phyloP scores from a whole-genome alignment of 2,113 vertebrate species.

The Peromyscus californicus region DNA sequence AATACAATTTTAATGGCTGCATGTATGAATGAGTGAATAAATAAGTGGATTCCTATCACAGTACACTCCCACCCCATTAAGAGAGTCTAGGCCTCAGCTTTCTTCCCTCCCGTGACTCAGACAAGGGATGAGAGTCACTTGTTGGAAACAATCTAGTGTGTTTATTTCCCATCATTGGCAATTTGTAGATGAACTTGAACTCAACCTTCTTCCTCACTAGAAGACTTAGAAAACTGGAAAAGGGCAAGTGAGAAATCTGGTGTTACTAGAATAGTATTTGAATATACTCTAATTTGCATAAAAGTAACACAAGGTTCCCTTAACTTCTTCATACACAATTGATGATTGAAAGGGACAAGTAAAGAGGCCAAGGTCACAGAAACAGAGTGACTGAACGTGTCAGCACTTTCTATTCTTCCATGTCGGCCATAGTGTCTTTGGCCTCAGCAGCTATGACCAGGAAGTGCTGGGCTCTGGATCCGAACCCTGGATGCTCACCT shows the following conservation, averaged over 20 bases:
- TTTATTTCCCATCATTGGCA: not conserved
- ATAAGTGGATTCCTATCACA: not conserved
- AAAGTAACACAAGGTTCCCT: not conserved
- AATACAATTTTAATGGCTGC: not conserved
- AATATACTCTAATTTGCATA: conserved; percentile 7
- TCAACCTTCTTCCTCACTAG: not conserved
- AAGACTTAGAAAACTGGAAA: conserved; percentile 14
- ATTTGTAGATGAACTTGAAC: not conserved
- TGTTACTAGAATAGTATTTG: not conserved
- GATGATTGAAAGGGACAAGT: not conserved
- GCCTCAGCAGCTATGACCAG: too few relatives aligned
- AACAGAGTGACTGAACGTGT: not conserved
- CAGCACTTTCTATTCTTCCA: fast-evolving
- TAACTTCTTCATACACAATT: not conserved
- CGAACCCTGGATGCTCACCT: conserved; percentile 87
- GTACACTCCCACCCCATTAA: not conserved
- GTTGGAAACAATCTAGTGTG: not conserved
- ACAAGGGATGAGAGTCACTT: not conserved
- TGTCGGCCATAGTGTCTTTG: too few relatives aligned
- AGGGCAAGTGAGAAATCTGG: not conserved
- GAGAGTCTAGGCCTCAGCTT: not conserved
- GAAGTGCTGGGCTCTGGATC: fast-evolving
- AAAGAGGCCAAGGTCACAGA: not conserved
- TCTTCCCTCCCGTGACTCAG: not conserved
- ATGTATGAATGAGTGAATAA: not conserved